Conservation (phyloP, 2,888 invertebrate species). For the Drosophila nr. fundita region DNA sequence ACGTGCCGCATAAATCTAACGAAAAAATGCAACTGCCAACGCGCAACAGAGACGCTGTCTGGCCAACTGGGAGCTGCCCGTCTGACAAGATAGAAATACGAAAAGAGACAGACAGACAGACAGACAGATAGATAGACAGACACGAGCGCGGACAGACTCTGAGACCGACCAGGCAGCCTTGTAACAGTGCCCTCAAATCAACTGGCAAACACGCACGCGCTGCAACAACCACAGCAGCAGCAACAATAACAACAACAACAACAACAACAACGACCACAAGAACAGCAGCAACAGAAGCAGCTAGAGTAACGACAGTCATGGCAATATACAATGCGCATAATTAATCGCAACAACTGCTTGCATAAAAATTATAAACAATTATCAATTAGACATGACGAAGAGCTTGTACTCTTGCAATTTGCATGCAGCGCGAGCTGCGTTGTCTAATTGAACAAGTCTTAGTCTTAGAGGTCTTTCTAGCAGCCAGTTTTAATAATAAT, state of each 20-base stretch:
- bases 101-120: slow-evolving; percentile 14
- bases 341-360: slow-evolving; percentile 32
- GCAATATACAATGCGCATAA: slow-evolving; percentile 40
- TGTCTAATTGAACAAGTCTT: not conserved
- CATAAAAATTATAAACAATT: slow-evolving; percentile 28
- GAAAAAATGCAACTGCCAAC: slow-evolving; percentile 73
- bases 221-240: slow-evolving; percentile 43
- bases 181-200: slow-evolving; percentile 83
- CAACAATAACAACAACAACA: slow-evolving; percentile 35
- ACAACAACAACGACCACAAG: slow-evolving; percentile 7
- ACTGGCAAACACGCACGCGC: slow-evolving; percentile 68
- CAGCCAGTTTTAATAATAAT: not conserved
- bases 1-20: slow-evolving; percentile 40
- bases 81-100: slow-evolving; percentile 22
- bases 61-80: slow-evolving; percentile 56
- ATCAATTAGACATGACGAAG: not conserved
- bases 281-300: slow-evolving; percentile 17
- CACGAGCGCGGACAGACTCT: slow-evolving; percentile 23
- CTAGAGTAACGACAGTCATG: slow-evolving; percentile 41
- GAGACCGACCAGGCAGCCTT: slow-evolving; percentile 74
- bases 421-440: not conserved
- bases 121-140: slow-evolving; percentile 13
- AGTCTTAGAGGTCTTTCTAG: not conserved
- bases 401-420: not conserved
- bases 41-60: slow-evolving; percentile 56